phyloP scores from a whole-genome alignment of 1,140 invertebrate genomes.

The Zelostemma sp. region DNA sequence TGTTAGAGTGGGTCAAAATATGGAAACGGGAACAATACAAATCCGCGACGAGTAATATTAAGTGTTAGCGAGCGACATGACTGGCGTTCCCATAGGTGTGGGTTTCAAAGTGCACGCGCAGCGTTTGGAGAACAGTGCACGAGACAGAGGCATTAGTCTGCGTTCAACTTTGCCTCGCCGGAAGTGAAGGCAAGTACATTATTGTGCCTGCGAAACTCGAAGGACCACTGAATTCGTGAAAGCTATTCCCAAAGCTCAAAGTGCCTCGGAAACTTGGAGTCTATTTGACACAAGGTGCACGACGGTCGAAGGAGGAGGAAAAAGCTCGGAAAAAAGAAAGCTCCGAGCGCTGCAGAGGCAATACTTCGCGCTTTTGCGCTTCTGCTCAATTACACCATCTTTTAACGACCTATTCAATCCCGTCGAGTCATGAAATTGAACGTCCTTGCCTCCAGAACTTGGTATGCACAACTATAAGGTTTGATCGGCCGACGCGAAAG shows the following conservation, averaged over 20 bases:
- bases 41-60: neutral
- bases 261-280: slow-evolving; percentile 1
- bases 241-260: neutral
- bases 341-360: neutral
- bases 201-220: neutral
- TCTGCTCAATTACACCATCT: slow-evolving; percentile 34
- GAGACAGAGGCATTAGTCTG: slow-evolving; percentile 5
- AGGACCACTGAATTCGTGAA: slow-evolving; percentile 5
- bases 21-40: neutral
- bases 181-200: slow-evolving; percentile 4
- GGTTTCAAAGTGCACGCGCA: slow-evolving; percentile 1
- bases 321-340: too few species aligned
- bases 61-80: neutral
- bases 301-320: too few species aligned
- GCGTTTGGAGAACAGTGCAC: neutral
- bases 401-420: slow-evolving; percentile 36
- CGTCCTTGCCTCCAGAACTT: slow-evolving; percentile 24
- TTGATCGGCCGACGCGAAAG: slow-evolving; percentile 16
- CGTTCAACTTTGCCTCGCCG: slow-evolving; percentile 1
- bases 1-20: too few species aligned
- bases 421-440: slow-evolving; percentile 21
- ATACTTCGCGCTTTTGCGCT: slow-evolving; percentile 4
- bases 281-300: neutral
- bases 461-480: slow-evolving; percentile 54
- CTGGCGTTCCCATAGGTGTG: neutral